These are phyloP conservation scores for Orchestia grillus DNA, from an alignment of 1,140 invertebrate species.

Conservation along the genomic window DNA sequence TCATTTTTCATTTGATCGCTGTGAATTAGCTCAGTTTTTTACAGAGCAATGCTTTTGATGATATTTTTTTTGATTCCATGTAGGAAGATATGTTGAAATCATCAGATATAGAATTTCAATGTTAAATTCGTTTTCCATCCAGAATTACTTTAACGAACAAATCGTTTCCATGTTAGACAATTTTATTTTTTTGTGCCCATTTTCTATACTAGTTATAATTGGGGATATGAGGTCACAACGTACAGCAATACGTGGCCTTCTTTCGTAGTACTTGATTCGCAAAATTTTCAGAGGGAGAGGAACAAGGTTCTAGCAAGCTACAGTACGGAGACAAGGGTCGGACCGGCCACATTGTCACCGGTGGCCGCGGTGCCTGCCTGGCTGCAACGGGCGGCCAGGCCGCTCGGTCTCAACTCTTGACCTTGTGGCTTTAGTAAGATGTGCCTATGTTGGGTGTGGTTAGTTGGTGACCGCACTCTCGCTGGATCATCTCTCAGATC, in stretches of 20 bases:
- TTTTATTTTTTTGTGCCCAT: neutral
- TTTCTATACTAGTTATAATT: too few species aligned
- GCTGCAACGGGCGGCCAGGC: neutral
- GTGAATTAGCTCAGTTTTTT: neutral
- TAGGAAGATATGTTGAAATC: neutral
- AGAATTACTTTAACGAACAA: neutral
- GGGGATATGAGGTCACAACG: neutral
- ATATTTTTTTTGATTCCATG: neutral
- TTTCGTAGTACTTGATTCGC: neutral
- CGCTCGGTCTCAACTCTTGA: constrained; percentile 11
- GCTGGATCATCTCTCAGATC: constrained; percentile 39
- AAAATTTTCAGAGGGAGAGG: too few species aligned
- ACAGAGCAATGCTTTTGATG: neutral
- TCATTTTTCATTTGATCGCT: neutral
- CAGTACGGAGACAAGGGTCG: neutral
- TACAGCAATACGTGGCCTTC: neutral
- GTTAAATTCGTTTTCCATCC: neutral
- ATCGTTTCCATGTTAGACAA: neutral
- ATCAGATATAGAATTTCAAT: neutral
- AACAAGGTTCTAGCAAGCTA: neutral
- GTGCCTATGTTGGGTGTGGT: constrained; percentile 37
- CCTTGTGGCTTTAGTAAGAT: constrained; percentile 23
- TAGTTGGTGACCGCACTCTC: constrained; percentile 15
- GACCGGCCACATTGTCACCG: neutral
- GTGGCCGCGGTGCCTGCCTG: neutral